These are phyloP conservation scores for Tolmerus cingulatus DNA, from an alignment of 2,888 invertebrate species.

Conservation along the genomic window DNA sequence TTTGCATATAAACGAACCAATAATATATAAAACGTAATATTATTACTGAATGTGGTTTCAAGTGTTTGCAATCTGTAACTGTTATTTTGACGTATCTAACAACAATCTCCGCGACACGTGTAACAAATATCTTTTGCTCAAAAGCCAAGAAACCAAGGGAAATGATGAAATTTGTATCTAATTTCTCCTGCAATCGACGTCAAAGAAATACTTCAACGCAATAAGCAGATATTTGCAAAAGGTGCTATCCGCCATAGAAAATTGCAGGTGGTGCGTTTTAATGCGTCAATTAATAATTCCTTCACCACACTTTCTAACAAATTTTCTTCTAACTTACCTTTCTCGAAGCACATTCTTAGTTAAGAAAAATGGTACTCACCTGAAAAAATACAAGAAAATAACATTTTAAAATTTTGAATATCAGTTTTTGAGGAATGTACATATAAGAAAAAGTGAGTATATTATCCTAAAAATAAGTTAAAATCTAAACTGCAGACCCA, in stretches of 20 bases:
- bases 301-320: background rate
- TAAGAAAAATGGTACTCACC: background rate
- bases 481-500: background rate
- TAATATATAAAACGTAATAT: background rate
- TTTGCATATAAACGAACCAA: background rate
- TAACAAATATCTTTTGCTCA: background rate
- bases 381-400: background rate
- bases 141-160: background rate
- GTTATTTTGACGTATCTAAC: background rate
- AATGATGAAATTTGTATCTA: background rate
- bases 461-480: background rate
- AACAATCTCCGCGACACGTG: background rate
- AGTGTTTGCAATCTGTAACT: background rate
- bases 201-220: background rate
- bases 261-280: background rate
- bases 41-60: background rate
- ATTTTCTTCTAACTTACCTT: background rate
- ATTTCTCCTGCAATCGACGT: background rate
- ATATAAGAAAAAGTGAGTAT: background rate
- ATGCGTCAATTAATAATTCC: background rate
- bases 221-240: background rate
- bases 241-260: background rate
- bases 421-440: background rate
- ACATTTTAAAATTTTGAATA: background rate
- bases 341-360: background rate